Conservation (phyloP, 2,888 invertebrate genomes). For the Mesoligia furuncula region DNA sequence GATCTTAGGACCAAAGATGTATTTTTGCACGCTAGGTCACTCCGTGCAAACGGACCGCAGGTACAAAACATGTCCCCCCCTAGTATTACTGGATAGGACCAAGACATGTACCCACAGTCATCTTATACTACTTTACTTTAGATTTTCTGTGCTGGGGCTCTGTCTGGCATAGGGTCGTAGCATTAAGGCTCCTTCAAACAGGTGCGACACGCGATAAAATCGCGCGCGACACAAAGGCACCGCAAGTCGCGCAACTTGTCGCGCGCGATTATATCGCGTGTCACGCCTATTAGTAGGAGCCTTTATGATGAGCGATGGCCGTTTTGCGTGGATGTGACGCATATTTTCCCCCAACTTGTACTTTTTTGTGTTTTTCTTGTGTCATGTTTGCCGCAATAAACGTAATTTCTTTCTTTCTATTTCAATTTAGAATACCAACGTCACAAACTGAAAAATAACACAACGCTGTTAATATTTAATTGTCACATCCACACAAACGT, state of each 20-base stretch:
- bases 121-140: not conserved
- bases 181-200: too few relatives aligned
- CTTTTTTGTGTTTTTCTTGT: not conserved
- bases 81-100: not conserved
- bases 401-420: not conserved
- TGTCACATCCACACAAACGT: slow-evolving; percentile 18
- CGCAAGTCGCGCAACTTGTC: too few relatives aligned
- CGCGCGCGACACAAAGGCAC: too few relatives aligned
- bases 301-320: not conserved
- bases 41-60: not conserved
- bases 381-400: not conserved
- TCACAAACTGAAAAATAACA: slow-evolving; percentile 7
- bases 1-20: not conserved
- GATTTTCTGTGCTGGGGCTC: not conserved
- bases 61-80: not conserved
- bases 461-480: slow-evolving; percentile 25
- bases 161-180: not conserved
- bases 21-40: not conserved
- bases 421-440: not conserved
- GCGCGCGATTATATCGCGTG: too few relatives aligned
- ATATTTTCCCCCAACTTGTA: not conserved
- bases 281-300: too few relatives aligned
- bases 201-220: too few relatives aligned
- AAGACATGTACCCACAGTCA: not conserved
- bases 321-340: not conserved